Base-by-base conservation (phyloP, 2,888 invertebrate species). In the Tachina lurida region DNA sequence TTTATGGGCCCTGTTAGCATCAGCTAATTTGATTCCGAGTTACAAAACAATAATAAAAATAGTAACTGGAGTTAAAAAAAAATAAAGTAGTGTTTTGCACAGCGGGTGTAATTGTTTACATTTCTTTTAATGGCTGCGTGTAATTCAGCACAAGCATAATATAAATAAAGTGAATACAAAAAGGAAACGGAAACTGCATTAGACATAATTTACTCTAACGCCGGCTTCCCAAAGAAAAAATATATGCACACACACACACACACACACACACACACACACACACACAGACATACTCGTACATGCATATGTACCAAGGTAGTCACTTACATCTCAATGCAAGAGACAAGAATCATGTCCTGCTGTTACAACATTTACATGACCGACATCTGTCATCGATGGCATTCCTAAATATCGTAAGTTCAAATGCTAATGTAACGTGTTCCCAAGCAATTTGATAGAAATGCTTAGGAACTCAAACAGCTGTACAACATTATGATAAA, bases 151-250 rank as follows among this genome's bases (percentile, higher is more conserved):
- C 22, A 81, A 65, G 81, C 65, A 74, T 68, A 9, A 70, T 71
- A 78, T 85, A 85, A 85, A 70, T 81, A 63, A 63, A 62, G 77
- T 75, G 68, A 78, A 68, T 82, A 22, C 79, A 65, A 58, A 82
- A 58, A 79, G 85, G 85, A 86, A 79, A 75, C 82, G 86, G 86
- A 86, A 83, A 83, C 83, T 83, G 83, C 68, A 83, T 73, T 71
- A 83, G 86, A 83, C 79, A 83, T 80, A 60, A 83, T 79, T 80
- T 76, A 63, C 76, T 76, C 52, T 65, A 63, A 78, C 73, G 56
- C 62, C 39, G 62, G 41, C 63, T 49, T 49, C 1, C 17, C 22
- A 22, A 39, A 75, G 60, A 2, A 13, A 22, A 15, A 31, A 12
- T 43, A 45, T 31, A 31, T 31, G 31, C 7, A 31, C 31, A 79